Evolutionary conservation across 2,797 vertebrate species (phyloP), one percentile per base, ranked within the genome.

Genomic region (Helostoma temminkii): DNA sequence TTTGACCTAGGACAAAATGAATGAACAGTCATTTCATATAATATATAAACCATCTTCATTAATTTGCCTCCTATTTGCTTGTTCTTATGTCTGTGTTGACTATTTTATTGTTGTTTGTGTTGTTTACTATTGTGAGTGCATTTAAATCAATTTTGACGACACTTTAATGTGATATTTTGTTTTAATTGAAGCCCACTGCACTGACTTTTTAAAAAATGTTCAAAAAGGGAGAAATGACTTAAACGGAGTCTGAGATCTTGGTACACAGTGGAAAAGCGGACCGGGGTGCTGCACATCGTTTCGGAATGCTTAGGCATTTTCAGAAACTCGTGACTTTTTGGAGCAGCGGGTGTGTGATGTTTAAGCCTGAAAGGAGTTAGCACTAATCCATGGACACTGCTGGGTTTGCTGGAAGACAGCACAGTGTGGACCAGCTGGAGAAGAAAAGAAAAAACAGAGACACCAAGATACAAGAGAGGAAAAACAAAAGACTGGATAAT

Each of bases 341-440:
- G 9, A 58, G 49, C 56, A 49, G 52, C 15, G 4, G 39, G 50
- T 32, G 73, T 66, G 66, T 39, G 19, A 66, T 56, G 58, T 73
- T 78, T 77, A 14, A 69, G 46, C 43, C 43, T 73, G 69, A 48
- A 75, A 71, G 45, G n/a, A n/a, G n/a, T n/a, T n/a, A n/a, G 71
- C 57, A 54, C 11, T 15, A 66, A 59, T 75, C 55, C 42, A 10
- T 18, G 54, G 58, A 48, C 28, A 18, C 34, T 10, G 76, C 61
- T 78, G 74, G 54, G 25, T 63, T 48, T 2, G 47, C 74, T 71
- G 77, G 66, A 71, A 53, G 72, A 62, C 32, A 28, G 46, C 28
- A 37, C 49, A 9, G 5, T 46, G 61, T 11, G 7, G 19, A 73
- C 34, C 74, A 76, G 70, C 55, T 53, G 42, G 39, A 57, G 43